Conservation (phyloP, 64 coral and sea anemone species). For the Montipora efflorescens region DNA sequence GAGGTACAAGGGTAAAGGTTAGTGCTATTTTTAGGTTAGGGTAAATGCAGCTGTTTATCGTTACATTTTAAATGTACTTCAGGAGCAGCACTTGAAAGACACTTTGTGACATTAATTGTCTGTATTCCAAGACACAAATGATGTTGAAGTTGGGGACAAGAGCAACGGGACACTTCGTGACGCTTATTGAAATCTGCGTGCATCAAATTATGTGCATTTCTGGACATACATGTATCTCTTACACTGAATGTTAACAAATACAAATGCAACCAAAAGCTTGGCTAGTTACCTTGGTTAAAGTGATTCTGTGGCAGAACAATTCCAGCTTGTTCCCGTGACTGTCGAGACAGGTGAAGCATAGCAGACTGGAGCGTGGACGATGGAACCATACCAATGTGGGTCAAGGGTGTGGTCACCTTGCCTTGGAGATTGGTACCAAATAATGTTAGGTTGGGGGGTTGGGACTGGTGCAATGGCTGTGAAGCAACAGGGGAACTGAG, state of each 20-base stretch:
- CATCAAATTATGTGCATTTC: background rate
- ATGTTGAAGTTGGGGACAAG: too few relatives aligned
- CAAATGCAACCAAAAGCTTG: background rate
- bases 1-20: too few relatives aligned
- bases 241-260: too few relatives aligned
- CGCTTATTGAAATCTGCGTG: too few relatives aligned
- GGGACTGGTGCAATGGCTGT: conserved; percentile 56
- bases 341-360: conserved; percentile 81
- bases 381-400: conserved; percentile 69
- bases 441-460: conserved; percentile 71
- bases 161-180: too few relatives aligned
- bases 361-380: conserved; percentile 37
- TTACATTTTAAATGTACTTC: too few relatives aligned
- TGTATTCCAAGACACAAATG: too few relatives aligned
- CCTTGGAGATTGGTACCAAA: conserved; percentile 77
- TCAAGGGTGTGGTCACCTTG: conserved; percentile 81
- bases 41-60: too few relatives aligned
- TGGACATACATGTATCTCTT: too few relatives aligned
- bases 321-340: conserved; percentile 76
- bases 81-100: too few relatives aligned
- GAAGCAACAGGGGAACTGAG: conserved; percentile 53
- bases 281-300: conserved; percentile 84
- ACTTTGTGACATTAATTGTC: too few relatives aligned
- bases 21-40: too few relatives aligned
- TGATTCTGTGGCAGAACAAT: conserved; percentile 79